Evolutionary conservation across 2,797 vertebrate genomes (phyloP).

Genomic region (Sebastes nivosus): DNA sequence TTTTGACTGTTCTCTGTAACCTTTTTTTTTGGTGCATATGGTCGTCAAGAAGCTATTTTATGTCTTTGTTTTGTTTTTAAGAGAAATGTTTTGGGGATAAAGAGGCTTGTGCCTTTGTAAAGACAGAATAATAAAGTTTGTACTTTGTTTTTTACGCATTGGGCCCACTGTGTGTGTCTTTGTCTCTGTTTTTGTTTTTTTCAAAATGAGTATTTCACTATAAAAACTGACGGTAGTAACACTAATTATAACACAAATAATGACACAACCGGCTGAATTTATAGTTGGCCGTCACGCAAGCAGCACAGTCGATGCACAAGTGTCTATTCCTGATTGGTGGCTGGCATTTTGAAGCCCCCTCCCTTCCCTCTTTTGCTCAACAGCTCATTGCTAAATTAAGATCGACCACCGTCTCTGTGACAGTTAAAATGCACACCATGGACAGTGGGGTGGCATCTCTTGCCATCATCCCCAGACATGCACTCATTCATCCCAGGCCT

Average conservation of each 20-base stretch:
- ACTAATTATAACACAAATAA: not conserved
- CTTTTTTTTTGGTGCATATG: conserved; percentile 83
- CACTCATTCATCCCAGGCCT: conserved; percentile 4
- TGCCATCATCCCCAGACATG: not conserved
- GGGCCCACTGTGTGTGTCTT: conserved; percentile 30
- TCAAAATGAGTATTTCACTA: not conserved
- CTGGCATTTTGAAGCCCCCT: not conserved
- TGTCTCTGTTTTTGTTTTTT: not conserved
- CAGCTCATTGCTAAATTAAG: conserved; percentile 68
- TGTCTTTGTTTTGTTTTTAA: conserved; percentile 88
- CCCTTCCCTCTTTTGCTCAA: not conserved
- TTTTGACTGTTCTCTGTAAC: conserved; percentile 54
- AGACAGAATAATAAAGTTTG: conserved; percentile 99
- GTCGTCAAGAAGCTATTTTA: conserved; percentile 95
- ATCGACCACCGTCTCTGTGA: conserved; percentile 32
- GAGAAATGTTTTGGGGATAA: conserved; percentile 86
- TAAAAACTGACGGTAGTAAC: not conserved
- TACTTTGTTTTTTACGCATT: conserved; percentile 97
- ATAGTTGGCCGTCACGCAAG: conserved; percentile 18
- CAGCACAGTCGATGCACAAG: conserved; percentile 43
- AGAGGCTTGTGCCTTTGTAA: conserved; percentile 98
- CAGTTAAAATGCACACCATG: conserved; percentile 24
- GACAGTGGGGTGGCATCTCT: conserved; percentile 42
- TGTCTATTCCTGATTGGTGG: conserved; percentile 63
- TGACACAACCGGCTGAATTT: conserved; percentile 10